Evolutionary conservation across 1,140 invertebrate species (phyloP), one percentile per base, ranked within the genome.

Genomic region (Drosophila repleta): DNA sequence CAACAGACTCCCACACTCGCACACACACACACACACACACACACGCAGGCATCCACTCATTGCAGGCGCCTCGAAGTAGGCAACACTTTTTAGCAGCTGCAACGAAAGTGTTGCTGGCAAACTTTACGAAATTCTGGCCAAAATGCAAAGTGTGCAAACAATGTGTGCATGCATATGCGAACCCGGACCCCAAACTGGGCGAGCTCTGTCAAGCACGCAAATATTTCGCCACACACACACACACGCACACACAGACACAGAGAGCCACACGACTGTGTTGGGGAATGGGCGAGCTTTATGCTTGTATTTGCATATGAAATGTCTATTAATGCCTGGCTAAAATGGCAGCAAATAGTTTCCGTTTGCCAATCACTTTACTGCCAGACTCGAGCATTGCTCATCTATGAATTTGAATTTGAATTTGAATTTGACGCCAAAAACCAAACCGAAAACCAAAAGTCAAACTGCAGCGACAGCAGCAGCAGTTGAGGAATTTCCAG

Each of bases 121-220:
- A 88, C 76, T 76, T 85, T 87, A 49, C 66, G 56, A 79, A 88
- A 79, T 88, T 83, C 76, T 87, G 68, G 69, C 65, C 83, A 70
- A 85, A 88, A 88, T 88, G 76, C 83, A 88, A 88, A 88, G 84
- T 88, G 84, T 83, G 84, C 84, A 79, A 88, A 88, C 83, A 88
- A 88, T 88, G 76, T 83, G 79, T 72, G 72, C 15, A 75, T 81
- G 82, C 77, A 87, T 88, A 79, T 76, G 72, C 76, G 63, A 67
- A 55, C 49, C 55, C 72, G 64, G 62, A 65, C 45, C 62, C 66
- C 48, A 60, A 66, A 63, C 51, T 63, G 64, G 58, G 29, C 57
- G 45, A 58, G 52, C 58, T 70, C 70, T 58, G 45, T 57, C 72
- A 70, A 56, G 57, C 72, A 65, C 61, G 58, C 67, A 75, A 74